These are phyloP conservation scores for Diabrotica balteata DNA, from an alignment of 2,888 invertebrate species.

Conservation along the genomic window DNA sequence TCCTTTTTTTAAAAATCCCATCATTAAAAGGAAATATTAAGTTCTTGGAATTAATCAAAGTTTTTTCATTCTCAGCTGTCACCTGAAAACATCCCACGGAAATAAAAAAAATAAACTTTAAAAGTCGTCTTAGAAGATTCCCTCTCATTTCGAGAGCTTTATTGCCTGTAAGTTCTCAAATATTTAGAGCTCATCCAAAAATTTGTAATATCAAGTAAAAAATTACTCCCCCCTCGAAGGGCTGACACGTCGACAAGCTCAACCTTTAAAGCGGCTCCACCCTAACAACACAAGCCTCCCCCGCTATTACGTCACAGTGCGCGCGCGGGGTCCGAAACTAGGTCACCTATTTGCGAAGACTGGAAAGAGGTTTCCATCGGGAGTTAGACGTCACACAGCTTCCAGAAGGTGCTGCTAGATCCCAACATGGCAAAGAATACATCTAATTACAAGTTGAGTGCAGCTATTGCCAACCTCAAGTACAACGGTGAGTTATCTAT, in stretches of 20 bases:
- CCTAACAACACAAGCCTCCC: slow-evolving; percentile 50
- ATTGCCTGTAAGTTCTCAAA: slow-evolving; percentile 7
- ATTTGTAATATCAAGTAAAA: slow-evolving; percentile 11
- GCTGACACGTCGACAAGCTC: slow-evolving; percentile 36
- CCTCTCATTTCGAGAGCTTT: slow-evolving; percentile 8
- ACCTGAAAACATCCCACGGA: not conserved
- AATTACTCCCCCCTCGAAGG: slow-evolving; percentile 27
- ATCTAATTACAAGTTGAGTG: slow-evolving; percentile 57
- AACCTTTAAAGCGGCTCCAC: slow-evolving; percentile 46
- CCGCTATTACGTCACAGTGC: slow-evolving; percentile 53
- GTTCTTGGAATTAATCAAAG: not conserved
- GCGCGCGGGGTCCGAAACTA: slow-evolving; percentile 53
- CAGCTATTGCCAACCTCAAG: slow-evolving; percentile 53
- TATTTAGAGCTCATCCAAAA: slow-evolving; percentile 11
- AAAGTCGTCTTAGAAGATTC: not conserved
- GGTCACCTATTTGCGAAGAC: slow-evolving; percentile 59
- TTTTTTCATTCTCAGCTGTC: slow-evolving; percentile 1
- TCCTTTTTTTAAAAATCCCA: too few species aligned
- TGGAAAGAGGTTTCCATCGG: slow-evolving; percentile 46
- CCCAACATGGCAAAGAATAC: slow-evolving; percentile 54
- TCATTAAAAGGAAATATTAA: too few species aligned
- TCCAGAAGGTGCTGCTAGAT: slow-evolving; percentile 53
- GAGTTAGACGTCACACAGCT: slow-evolving; percentile 47
- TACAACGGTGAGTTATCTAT: slow-evolving; percentile 54
- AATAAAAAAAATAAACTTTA: slow-evolving; percentile 8